Percentiles rank a stretch among this genome's conserved stretches.
phyloP scores from a whole-genome alignment of 1,140 invertebrate species.

The Drosophila seguyi region DNA sequence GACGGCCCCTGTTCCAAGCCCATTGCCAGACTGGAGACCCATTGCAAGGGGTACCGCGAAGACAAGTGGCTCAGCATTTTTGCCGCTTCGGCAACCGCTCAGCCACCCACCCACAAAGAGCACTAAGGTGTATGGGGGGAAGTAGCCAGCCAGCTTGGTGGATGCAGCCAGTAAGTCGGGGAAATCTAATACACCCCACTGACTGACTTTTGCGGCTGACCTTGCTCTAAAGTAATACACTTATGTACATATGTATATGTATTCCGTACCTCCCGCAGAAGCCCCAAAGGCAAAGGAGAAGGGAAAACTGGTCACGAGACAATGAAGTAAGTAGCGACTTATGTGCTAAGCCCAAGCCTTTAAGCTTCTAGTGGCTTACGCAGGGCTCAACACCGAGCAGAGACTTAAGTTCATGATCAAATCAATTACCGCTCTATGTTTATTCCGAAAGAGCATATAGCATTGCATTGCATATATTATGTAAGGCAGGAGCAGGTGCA shows the following conservation, averaged over 20 bases:
- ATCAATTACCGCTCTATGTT: slow-evolving; percentile 57
- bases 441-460: slow-evolving; percentile 40
- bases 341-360: slow-evolving; percentile 7
- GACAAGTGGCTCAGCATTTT: slow-evolving; percentile 71
- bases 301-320: slow-evolving; percentile 30
- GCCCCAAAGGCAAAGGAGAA: slow-evolving; percentile 46
- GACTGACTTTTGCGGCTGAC: slow-evolving; percentile 66
- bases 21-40: slow-evolving; percentile 26
- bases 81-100: slow-evolving; percentile 61
- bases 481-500: slow-evolving; percentile 55
- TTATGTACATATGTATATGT: slow-evolving; percentile 1
- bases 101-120: slow-evolving; percentile 2
- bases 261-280: slow-evolving; percentile 34
- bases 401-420: slow-evolving; percentile 74
- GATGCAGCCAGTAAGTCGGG: slow-evolving; percentile 1
- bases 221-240: slow-evolving; percentile 62
- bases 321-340: slow-evolving; percentile 63
- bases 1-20: slow-evolving; percentile 3
- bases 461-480: not conserved
- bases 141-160: not conserved
- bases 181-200: slow-evolving; percentile 65
- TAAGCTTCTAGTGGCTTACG: slow-evolving; percentile 28
- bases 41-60: slow-evolving; percentile 28
- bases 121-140: not conserved
- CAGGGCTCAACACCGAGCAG: slow-evolving; percentile 30